These are phyloP conservation scores for Cynaeus angustus DNA, from an alignment of 2,888 invertebrate species.

Conservation along the genomic window DNA sequence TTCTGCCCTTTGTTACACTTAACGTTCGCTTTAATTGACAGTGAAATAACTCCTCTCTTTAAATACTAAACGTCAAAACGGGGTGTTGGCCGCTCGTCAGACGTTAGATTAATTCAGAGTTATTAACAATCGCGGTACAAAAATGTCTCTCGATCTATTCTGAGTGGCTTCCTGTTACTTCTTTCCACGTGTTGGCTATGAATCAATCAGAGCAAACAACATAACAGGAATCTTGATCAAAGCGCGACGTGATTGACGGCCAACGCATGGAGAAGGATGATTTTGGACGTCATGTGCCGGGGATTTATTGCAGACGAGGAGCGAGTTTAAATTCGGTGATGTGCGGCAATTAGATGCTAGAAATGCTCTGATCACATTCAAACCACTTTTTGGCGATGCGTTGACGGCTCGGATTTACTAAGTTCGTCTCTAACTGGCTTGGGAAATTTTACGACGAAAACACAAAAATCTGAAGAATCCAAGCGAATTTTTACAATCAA, in stretches of 20 bases:
- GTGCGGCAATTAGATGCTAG: no score
- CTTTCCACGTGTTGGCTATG: conserved; percentile 69
- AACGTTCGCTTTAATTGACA: conserved; percentile 56
- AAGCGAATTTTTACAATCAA: no score
- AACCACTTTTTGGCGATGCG: no score
- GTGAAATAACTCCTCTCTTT: conserved; percentile 56
- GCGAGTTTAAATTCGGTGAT: conserved; percentile 12
- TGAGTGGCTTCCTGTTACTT: conserved; percentile 53
- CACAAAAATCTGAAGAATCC: no score
- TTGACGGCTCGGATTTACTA: no score
- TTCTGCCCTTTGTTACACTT: not conserved
- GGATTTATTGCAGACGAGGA: conserved; percentile 33
- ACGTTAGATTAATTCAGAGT: conserved; percentile 48
- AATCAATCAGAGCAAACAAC: conserved; percentile 68
- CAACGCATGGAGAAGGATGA: conserved; percentile 61
- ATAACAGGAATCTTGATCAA: conserved; percentile 65
- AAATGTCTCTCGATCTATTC: conserved; percentile 46
- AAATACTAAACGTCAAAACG: conserved; percentile 55
- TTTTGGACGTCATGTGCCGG: conserved; percentile 26
- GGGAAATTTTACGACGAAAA: no score
- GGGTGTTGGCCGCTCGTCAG: conserved; percentile 54
- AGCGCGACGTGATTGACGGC: conserved; percentile 66
- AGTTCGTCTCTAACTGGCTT: no score
- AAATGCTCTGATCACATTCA: no score
- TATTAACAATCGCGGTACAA: conserved; percentile 48